phyloP scores from a whole-genome alignment of 1,140 invertebrate genomes.

The Microplitis demolitor region DNA sequence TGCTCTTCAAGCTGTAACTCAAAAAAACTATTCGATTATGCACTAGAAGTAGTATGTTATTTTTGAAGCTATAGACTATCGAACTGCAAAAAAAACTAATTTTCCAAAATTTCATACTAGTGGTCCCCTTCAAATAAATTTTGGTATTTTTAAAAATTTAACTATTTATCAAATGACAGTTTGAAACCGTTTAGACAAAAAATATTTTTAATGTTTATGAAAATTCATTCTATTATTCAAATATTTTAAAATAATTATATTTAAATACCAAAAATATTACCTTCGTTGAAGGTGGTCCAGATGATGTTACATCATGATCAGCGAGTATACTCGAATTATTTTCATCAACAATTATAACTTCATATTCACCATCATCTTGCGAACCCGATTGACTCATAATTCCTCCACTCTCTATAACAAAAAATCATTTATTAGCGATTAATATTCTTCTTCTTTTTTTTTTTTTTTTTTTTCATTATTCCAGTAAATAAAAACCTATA shows the following conservation, averaged over 20 bases:
- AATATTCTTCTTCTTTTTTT: not conserved
- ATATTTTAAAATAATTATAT: not conserved
- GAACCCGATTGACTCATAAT: constrained; percentile 58
- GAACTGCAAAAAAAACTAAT: too few relatives aligned
- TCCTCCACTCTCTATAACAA: constrained; percentile 51
- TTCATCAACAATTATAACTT: constrained; percentile 88
- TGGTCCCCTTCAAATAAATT: too few relatives aligned
- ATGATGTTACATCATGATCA: constrained; percentile 75
- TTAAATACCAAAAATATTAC: constrained; percentile 60
- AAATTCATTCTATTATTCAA: not conserved
- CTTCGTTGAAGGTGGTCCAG: constrained; percentile 80
- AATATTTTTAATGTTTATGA: too few relatives aligned
- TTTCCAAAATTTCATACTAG: too few relatives aligned
- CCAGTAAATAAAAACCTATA: not conserved
- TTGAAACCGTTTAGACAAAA: too few relatives aligned
- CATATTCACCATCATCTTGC: constrained; percentile 81
- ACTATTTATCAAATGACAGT: too few relatives aligned
- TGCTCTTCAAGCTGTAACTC: too few relatives aligned
- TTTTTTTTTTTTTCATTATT: not conserved
- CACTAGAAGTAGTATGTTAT: too few relatives aligned
- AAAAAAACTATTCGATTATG: too few relatives aligned
- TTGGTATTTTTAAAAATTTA: too few relatives aligned
- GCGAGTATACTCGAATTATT: constrained; percentile 82
- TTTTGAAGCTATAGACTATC: too few relatives aligned
- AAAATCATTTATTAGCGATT: constrained; percentile 25